A percentile compares a stretch with the other conserved stretches of the same genome.
phyloP scores from a whole-genome alignment of 2,888 invertebrate genomes.

The Drosophila birchii region DNA sequence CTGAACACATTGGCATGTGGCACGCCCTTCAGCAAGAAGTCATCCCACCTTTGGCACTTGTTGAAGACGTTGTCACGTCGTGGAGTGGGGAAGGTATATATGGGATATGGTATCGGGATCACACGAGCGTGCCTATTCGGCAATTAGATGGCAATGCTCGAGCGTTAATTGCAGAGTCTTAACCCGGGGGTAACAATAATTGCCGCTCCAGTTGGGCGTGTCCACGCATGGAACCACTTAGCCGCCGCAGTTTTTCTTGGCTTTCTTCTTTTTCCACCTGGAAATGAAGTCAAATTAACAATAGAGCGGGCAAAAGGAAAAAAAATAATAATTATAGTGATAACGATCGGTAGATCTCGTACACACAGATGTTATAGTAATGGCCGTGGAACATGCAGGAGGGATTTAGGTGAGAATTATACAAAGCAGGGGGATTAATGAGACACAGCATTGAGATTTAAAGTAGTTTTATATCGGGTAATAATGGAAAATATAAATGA shows the following conservation, averaged over 20 bases:
- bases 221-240: conserved; percentile 41
- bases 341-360: conserved; percentile 63
- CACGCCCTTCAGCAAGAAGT: conserved; percentile 35
- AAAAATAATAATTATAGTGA: conserved; percentile 61
- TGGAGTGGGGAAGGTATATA: neutral
- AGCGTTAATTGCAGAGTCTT: conserved; percentile 47
- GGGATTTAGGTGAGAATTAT: conserved; percentile 27
- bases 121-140: conserved; percentile 67
- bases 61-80: conserved; percentile 29
- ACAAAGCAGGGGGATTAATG: conserved; percentile 7
- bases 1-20: conserved; percentile 59
- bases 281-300: conserved; percentile 62
- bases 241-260: conserved; percentile 16
- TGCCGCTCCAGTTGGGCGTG: conserved; percentile 40
- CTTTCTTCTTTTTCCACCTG: conserved; percentile 23
- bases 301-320: conserved; percentile 22
- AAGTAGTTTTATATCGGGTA: neutral
- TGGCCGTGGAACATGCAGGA: conserved; percentile 26
- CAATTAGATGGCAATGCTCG: conserved; percentile 63
- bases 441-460: neutral
- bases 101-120: conserved; percentile 45
- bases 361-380: conserved; percentile 14
- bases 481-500: neutral
- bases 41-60: conserved; percentile 65
- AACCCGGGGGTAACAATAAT: conserved; percentile 35